A percentile compares a stretch with the other conserved stretches of the same genome.
These are phyloP conservation scores for Eptesicus fuscus DNA, from an alignment of 2,113 vertebrate species.

Conservation along the genomic window DNA sequence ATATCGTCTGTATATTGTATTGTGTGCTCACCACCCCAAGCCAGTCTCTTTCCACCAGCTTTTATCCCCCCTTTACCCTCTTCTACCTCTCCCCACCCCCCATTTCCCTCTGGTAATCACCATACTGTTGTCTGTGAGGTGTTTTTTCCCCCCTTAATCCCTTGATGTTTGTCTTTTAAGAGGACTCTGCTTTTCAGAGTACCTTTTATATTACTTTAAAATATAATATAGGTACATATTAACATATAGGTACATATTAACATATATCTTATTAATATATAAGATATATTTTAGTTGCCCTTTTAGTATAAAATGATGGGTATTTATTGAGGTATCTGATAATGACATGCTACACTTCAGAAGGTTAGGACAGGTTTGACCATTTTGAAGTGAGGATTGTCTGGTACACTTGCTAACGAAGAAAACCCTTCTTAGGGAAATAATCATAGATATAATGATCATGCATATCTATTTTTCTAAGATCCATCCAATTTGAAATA, in stretches of 20 bases:
- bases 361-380: background rate
- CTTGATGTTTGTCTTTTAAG: conserved; percentile 26
- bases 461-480: background rate
- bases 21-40: background rate
- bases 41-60: background rate
- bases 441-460: background rate
- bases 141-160: background rate
- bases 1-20: background rate
- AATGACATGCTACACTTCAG: background rate
- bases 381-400: background rate
- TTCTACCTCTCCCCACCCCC: background rate
- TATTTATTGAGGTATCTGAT: background rate
- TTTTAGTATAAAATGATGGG: background rate
- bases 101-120: background rate
- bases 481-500: background rate
- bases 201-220: background rate
- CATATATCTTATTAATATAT: background rate
- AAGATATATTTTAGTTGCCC: background rate
- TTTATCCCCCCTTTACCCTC: background rate
- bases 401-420: background rate
- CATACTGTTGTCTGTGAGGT: background rate
- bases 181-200: background rate
- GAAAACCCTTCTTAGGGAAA: background rate
- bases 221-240: background rate
- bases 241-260: background rate